phyloP scores from a whole-genome alignment of 1,140 invertebrate species.

The Rhyacophila brunnea region DNA sequence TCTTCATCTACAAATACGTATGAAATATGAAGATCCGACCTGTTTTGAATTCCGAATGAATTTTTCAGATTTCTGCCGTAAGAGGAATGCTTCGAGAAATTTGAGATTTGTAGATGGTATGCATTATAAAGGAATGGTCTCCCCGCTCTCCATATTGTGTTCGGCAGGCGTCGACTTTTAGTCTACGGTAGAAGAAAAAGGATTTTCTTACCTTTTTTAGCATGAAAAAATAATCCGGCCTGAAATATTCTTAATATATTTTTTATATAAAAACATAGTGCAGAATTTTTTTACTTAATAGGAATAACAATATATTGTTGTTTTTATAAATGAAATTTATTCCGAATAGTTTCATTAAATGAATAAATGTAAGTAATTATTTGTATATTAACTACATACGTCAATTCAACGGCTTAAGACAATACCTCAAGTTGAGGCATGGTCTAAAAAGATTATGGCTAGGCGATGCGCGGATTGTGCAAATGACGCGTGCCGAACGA shows the following conservation, averaged over 20 bases:
- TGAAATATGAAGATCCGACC: slow-evolving; percentile 36
- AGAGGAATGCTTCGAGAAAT: slow-evolving; percentile 34
- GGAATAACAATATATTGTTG: too few relatives aligned
- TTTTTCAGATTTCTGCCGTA: slow-evolving; percentile 36
- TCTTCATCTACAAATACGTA: slow-evolving; percentile 7
- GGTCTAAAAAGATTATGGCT: too few relatives aligned
- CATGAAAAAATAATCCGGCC: neutral
- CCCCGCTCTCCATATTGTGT: neutral
- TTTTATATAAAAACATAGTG: too few relatives aligned
- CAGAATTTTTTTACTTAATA: too few relatives aligned
- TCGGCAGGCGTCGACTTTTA: neutral
- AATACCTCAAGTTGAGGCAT: too few relatives aligned
- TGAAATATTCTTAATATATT: neutral
- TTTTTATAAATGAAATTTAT: too few relatives aligned
- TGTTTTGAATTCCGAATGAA: slow-evolving; percentile 36
- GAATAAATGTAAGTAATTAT: too few relatives aligned
- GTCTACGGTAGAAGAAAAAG: neutral
- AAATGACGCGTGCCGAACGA: too few relatives aligned
- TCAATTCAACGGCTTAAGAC: too few relatives aligned
- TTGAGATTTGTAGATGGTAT: slow-evolving; percentile 35
- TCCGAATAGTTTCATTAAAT: too few relatives aligned
- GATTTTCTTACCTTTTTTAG: neutral
- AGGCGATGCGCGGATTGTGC: too few relatives aligned
- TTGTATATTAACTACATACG: too few relatives aligned
- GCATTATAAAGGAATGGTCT: slow-evolving; percentile 22